phyloP scores from a whole-genome alignment of 2,797 vertebrate species.

The Vespertilio murinus region DNA sequence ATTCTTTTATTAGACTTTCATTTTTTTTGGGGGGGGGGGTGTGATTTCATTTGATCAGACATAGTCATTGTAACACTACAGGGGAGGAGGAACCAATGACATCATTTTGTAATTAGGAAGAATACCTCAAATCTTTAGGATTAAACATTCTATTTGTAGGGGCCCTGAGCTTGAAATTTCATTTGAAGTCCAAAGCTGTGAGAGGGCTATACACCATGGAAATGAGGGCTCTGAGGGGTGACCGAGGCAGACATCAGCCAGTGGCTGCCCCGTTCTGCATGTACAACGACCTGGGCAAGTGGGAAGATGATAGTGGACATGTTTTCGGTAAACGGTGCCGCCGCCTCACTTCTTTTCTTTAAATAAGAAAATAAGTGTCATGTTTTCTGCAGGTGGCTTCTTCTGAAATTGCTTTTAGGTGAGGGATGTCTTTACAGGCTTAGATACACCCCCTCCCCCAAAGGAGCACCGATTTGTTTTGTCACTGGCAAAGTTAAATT shows the following conservation, averaged over 20 bases:
- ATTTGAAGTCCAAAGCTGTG: conserved; percentile 61
- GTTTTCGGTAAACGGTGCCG: not conserved
- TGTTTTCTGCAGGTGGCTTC: conserved; percentile 76
- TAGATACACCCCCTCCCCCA: conserved; percentile 42
- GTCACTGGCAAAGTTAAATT: conserved; percentile 57
- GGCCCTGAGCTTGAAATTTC: conserved; percentile 69
- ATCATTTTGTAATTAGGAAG: conserved; percentile 19
- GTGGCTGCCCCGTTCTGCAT: not conserved
- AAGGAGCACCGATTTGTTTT: conserved; percentile 63
- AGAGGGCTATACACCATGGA: conserved; percentile 54
- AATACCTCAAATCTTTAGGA: conserved; percentile 25
- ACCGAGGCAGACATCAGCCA: not conserved
- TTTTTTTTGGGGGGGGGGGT: not conserved
- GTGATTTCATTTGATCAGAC: conserved; percentile 14
- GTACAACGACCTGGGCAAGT: not conserved
- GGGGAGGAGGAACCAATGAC: not conserved
- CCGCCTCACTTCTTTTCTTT: conserved; percentile 47
- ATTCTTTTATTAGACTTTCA: conserved; percentile 20
- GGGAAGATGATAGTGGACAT: not conserved
- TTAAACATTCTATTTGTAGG: conserved; percentile 54
- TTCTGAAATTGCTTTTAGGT: conserved; percentile 66
- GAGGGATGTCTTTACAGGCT: conserved; percentile 40
- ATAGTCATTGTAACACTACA: not conserved
- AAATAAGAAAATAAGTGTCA: conserved; percentile 81
- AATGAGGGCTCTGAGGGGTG: conserved; percentile 69